phyloP scores from a whole-genome alignment of 2,113 vertebrate genomes.

The Trinectes maculatus region DNA sequence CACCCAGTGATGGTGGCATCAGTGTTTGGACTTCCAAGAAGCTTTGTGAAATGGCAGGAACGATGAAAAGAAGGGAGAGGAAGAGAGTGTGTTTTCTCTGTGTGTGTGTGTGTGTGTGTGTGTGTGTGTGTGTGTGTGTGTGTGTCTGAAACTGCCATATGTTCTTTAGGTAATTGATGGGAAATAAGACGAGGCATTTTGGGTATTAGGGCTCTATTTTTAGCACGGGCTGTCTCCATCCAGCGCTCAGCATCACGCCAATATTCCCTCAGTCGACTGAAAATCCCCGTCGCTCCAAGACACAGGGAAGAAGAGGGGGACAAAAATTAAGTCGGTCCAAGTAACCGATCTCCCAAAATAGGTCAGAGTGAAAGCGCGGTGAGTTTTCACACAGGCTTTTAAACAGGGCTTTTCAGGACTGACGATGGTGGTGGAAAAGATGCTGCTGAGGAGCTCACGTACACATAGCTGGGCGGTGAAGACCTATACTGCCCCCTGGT shows the following conservation, averaged over 20 bases:
- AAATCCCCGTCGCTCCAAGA: slow-evolving; percentile 60
- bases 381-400: slow-evolving; percentile 68
- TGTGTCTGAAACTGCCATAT: slow-evolving; percentile 41
- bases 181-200: slow-evolving; percentile 38
- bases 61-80: not conserved
- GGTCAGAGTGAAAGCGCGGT: slow-evolving; percentile 72
- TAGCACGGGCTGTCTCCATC: slow-evolving; percentile 21
- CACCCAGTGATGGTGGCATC: slow-evolving; percentile 26
- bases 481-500: slow-evolving; percentile 74
- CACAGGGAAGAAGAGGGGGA: not conserved
- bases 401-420: slow-evolving; percentile 64
- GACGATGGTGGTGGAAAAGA: slow-evolving; percentile 66
- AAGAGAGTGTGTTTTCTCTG: slow-evolving; percentile 4
- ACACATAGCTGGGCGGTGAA: slow-evolving; percentile 46
- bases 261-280: slow-evolving; percentile 48
- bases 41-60: slow-evolving; percentile 38
- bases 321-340: slow-evolving; percentile 48
- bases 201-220: slow-evolving; percentile 57
- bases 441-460: slow-evolving; percentile 54
- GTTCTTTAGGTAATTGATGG: slow-evolving; percentile 47
- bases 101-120: not conserved
- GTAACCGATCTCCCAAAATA: slow-evolving; percentile 72
- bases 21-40: slow-evolving; percentile 44
- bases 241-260: slow-evolving; percentile 41
- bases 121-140: slow-evolving; percentile 19